Base-by-base conservation (phyloP, 2,113 vertebrate genomes). In the Sporophila hypoxantha region DNA sequence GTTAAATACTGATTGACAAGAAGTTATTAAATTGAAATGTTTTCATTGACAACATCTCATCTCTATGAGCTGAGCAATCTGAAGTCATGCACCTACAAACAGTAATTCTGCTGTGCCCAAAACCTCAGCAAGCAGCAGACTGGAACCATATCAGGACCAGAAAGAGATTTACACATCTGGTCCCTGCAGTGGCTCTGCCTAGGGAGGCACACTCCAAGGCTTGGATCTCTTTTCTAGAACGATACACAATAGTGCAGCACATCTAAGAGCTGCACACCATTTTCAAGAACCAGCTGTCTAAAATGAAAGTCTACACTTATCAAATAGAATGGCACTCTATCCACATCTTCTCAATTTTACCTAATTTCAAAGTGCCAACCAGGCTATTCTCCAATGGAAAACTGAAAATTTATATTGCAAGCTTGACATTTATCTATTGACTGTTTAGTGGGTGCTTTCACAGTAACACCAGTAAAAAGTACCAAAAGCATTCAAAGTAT, bases 401-500 rank as follows among this genome's bases (percentile, higher is more conserved):
- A 74, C 10, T 5, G 14, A 68, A 76, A 52, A 61, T 57, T 50
- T 52, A 53, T 36, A 44, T 1, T 60, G 61, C 6, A 57, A 64
- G 36, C 37, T 62, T 75, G 39, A 39, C 37, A 62, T 8, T 3
- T 3, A 75, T 23, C 21, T 30, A 27, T 3, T 56, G 32, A 76
- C 36, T 30, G 56, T 41, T 39, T 53, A 34, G 39, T 0, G 0
- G 17, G 8, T 77, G 32, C 75, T 92, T 90, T 86, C 69, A 87
- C n/a, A 70, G 57, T 19, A 60, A 49, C 44, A 56, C 23, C 53
- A 29, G 26, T 37, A 73, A 77, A 47, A 85, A 62, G 9, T 53
- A 85, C 52, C 42, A 12, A 55, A 95, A 91, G 37, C 80, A 91
- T 89, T 89, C 20, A 8, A 76, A 75, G 50, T 42, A 90, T 88